Conservation (phyloP, 2,113 vertebrate genomes). For the Neogobius melanostomus region DNA sequence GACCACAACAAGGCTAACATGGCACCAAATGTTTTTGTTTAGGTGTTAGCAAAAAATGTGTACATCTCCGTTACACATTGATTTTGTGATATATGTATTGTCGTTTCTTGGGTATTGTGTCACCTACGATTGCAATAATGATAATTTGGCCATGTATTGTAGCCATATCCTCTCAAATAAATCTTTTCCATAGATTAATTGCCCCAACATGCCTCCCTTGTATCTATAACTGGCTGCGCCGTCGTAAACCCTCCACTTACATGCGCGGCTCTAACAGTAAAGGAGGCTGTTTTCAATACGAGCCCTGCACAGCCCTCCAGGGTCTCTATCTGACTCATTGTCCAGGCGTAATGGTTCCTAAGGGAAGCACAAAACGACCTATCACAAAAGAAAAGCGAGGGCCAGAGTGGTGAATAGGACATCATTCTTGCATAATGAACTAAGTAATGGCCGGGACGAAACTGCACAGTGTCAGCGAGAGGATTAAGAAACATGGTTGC, state of each 20-base stretch:
- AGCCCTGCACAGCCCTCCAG: neutral
- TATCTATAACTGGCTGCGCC: neutral
- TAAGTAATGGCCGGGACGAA: conserved; percentile 25
- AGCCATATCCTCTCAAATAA: neutral
- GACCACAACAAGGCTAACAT: too few relatives aligned
- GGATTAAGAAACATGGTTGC: conserved; percentile 12
- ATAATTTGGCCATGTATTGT: too few relatives aligned
- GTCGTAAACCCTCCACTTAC: neutral
- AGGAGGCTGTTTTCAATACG: neutral
- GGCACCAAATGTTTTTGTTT: too few relatives aligned
- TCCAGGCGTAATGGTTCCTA: conserved; percentile 27
- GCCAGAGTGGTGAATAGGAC: conserved; percentile 3
- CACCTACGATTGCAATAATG: too few relatives aligned
- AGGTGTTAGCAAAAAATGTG: too few relatives aligned
- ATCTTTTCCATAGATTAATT: neutral
- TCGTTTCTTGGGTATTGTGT: too few relatives aligned
- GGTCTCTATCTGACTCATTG: conserved; percentile 27
- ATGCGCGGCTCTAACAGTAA: neutral
- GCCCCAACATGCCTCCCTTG: conserved; percentile 5
- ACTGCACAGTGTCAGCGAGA: conserved; percentile 16
- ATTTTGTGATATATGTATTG: too few relatives aligned
- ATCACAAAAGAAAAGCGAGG: conserved; percentile 26
- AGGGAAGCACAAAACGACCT: conserved; percentile 37
- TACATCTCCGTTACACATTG: too few relatives aligned
- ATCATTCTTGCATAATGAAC: conserved; percentile 43